These are phyloP conservation scores for Hylia prasina DNA, from an alignment of 2,113 vertebrate genomes.

Conservation along the genomic window DNA sequence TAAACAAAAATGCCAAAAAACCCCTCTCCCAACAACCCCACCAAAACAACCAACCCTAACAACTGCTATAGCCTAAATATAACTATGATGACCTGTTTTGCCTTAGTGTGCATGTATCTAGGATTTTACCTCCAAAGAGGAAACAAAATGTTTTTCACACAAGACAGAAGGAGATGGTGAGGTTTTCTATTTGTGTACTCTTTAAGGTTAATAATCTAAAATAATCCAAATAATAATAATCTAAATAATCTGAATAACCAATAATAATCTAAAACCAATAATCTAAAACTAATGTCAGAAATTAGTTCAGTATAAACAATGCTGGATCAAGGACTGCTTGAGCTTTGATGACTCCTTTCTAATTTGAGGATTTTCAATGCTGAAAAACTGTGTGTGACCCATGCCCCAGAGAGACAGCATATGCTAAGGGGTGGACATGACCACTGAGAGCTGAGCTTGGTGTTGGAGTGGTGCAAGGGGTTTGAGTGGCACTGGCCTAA, in stretches of 20 bases:
- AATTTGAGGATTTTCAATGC: neutral
- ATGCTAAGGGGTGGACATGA: rapidly evolving
- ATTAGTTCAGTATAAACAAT: neutral
- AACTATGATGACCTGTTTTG: neutral
- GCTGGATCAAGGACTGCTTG: neutral
- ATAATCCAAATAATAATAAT: no score
- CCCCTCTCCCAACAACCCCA: rapidly evolving
- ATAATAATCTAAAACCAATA: neutral
- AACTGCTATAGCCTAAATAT: neutral
- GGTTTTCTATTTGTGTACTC: neutral
- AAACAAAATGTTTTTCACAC: neutral
- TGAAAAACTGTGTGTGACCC: neutral
- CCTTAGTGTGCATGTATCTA: neutral
- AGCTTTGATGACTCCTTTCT: neutral
- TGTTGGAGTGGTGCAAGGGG: neutral
- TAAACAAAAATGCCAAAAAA: no score
- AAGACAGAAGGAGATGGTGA: neutral
- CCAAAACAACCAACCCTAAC: neutral
- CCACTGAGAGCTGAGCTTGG: neutral
- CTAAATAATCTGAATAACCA: no score
- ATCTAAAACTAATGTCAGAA: neutral
- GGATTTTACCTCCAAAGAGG: neutral
- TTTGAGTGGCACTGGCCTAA: neutral
- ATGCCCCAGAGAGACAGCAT: neutral
- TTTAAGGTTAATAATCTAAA: neutral